These are phyloP conservation scores for Eurytoma adleriae DNA, from an alignment of 2,888 invertebrate species.

Conservation along the genomic window DNA sequence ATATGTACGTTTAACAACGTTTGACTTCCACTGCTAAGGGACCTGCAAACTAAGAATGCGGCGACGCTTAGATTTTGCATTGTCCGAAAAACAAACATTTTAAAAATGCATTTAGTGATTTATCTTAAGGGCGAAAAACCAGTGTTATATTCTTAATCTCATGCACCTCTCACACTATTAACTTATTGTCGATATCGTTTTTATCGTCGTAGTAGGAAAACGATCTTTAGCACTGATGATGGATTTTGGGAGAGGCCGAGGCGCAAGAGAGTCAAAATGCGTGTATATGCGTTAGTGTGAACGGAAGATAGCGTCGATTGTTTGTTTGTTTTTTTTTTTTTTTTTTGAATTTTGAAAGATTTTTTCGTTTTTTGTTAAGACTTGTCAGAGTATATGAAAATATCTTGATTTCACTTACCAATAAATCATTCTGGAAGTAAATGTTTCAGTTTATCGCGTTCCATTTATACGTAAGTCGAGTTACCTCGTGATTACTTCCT, in stretches of 20 bases:
- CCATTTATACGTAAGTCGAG: not conserved
- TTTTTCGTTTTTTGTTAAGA: slow-evolving; percentile 52
- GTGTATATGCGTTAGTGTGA: slow-evolving; percentile 42
- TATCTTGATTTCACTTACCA: slow-evolving; percentile 45
- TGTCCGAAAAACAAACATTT: slow-evolving; percentile 23
- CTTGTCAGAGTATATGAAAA: slow-evolving; percentile 41
- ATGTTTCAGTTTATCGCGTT: slow-evolving; percentile 44
- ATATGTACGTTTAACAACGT: slow-evolving; percentile 27
- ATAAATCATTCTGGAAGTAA: slow-evolving; percentile 33
- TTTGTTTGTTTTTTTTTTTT: not conserved
- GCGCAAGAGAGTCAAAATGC: slow-evolving; percentile 47
- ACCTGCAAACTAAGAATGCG: slow-evolving; percentile 17
- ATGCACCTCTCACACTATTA: slow-evolving; percentile 16
- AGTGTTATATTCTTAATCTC: slow-evolving; percentile 38
- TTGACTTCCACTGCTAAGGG: slow-evolving; percentile 27
- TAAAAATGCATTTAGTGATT: slow-evolving; percentile 25
- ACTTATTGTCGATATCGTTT: slow-evolving; percentile 49
- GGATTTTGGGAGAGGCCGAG: slow-evolving; percentile 17
- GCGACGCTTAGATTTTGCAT: slow-evolving; percentile 24
- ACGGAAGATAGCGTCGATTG: slow-evolving; percentile 36
- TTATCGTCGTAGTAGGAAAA: not conserved
- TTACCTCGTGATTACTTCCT: too few relatives aligned
- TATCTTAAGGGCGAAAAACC: slow-evolving; percentile 23
- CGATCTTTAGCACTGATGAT: slow-evolving; percentile 18
- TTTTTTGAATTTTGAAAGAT: slow-evolving; percentile 26